These are phyloP conservation scores for Paragorgia papillata DNA, from an alignment of 92 coral and sea anemone species.

Conservation along the genomic window DNA sequence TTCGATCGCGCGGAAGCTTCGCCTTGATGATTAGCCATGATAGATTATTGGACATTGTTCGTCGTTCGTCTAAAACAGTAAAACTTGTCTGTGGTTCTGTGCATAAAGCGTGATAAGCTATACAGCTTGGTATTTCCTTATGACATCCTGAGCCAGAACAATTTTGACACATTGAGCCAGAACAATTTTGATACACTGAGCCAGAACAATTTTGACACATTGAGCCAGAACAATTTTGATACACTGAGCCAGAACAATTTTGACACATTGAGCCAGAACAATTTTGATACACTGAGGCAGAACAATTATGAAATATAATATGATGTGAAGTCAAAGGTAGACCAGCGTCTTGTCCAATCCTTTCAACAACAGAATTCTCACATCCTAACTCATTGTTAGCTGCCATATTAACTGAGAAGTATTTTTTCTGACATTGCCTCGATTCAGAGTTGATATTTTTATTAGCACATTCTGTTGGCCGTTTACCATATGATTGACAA, in stretches of 20 bases:
- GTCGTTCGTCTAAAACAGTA: conserved; percentile 12
- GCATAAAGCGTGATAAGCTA: conserved; percentile 17
- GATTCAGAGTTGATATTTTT: background rate
- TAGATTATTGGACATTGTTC: background rate
- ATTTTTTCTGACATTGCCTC: background rate
- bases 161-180: background rate
- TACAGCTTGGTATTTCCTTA: conserved; percentile 1
- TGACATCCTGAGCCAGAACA: conserved; percentile 1
- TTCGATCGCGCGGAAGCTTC: conserved; percentile 43
- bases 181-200: background rate
- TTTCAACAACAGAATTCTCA: background rate
- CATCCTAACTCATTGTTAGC: conserved; percentile 11
- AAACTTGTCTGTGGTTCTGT: conserved; percentile 22
- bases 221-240: background rate
- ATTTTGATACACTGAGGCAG: background rate
- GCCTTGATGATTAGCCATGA: conserved; percentile 46
- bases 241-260: background rate
- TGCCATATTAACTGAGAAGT: conserved; percentile 11
- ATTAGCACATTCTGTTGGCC: conserved; percentile 60
- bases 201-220: background rate
- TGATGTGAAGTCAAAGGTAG: background rate
- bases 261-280: background rate
- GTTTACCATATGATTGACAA: conserved; percentile 51
- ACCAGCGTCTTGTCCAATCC: background rate
- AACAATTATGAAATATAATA: background rate